Conservation (phyloP, 2,113 vertebrate genomes). For the Notothenia coriiceps region DNA sequence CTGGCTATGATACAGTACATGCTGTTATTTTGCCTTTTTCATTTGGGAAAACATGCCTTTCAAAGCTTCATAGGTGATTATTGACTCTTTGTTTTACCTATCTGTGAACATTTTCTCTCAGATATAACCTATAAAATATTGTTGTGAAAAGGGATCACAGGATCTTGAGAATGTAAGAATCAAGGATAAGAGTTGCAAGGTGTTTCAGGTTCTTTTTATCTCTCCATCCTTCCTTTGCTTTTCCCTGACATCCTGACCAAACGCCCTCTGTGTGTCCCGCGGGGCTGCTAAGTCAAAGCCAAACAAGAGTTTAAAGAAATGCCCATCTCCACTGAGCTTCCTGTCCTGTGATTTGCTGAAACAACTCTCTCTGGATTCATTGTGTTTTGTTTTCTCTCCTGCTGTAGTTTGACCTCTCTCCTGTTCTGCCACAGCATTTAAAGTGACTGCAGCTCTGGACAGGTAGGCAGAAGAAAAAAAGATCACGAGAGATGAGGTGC, state of each 20-base stretch:
- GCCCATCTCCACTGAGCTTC: background rate
- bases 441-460: background rate
- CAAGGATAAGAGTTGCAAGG: background rate
- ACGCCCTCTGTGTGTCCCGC: background rate
- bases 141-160: too few relatives aligned
- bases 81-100: background rate
- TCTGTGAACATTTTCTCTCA: background rate
- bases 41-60: too few relatives aligned
- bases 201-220: background rate
- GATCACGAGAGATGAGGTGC: conserved; percentile 4
- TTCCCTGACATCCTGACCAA: background rate
- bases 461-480: background rate
- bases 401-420: background rate
- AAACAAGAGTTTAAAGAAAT: background rate
- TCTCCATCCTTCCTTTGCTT: background rate
- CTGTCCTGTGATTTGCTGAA: background rate
- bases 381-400: background rate
- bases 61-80: too few relatives aligned
- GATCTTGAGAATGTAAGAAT: background rate
- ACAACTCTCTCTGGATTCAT: background rate
- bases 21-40: too few relatives aligned
- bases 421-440: background rate
- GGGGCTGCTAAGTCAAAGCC: background rate
- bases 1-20: too few relatives aligned
- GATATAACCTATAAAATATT: background rate